phyloP scores from a whole-genome alignment of 1,140 invertebrate species.

The Tetramorium parvispinum region DNA sequence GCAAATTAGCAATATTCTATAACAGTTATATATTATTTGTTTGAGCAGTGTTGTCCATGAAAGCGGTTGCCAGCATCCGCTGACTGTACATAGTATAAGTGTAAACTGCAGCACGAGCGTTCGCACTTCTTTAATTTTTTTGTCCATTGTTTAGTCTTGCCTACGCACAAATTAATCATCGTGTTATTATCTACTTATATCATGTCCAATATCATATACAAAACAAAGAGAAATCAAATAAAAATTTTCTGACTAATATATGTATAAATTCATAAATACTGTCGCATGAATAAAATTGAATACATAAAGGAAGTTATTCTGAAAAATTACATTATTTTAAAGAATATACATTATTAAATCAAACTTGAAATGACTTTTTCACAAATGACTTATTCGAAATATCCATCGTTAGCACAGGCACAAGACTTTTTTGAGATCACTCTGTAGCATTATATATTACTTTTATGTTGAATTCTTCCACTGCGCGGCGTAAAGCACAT shows the following conservation, averaged over 20 bases:
- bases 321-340: too few relatives aligned
- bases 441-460: too few relatives aligned
- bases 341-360: too few relatives aligned
- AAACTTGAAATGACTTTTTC: too few relatives aligned
- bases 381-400: too few relatives aligned
- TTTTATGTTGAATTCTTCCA: too few relatives aligned
- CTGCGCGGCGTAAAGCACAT: too few relatives aligned
- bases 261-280: neutral
- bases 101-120: neutral
- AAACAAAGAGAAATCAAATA: neutral
- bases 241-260: neutral
- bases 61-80: slow-evolving; percentile 51
- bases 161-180: neutral
- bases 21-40: slow-evolving; percentile 28
- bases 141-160: neutral
- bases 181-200: neutral
- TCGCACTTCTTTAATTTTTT: neutral
- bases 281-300: too few relatives aligned
- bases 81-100: slow-evolving; percentile 15
- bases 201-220: neutral
- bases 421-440: too few relatives aligned
- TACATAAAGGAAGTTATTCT: too few relatives aligned
- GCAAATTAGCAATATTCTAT: slow-evolving; percentile 7
- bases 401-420: too few relatives aligned
- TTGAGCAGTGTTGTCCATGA: slow-evolving; percentile 10